A percentile compares a stretch with the other conserved stretches of the same genome.
phyloP scores from a whole-genome alignment of 2,113 vertebrate genomes.

The Zootoca vivipara region DNA sequence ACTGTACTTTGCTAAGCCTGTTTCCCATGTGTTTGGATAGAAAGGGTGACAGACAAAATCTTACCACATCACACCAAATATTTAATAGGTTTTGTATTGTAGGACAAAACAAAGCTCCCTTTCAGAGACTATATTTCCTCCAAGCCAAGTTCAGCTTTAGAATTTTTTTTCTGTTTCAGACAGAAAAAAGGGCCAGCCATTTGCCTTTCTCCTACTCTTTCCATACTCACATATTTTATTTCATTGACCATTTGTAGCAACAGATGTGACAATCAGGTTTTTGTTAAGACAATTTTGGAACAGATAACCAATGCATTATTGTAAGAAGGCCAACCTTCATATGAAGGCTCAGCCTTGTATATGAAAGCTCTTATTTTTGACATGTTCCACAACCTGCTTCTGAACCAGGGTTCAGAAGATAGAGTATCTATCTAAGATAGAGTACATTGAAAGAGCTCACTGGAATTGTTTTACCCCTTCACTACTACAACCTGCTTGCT shows the following conservation, averaged over 20 bases:
- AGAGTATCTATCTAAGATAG: too few species aligned
- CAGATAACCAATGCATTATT: neutral
- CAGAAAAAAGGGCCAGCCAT: neutral
- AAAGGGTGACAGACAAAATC: neutral
- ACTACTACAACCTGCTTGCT: neutral
- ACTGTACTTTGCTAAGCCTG: neutral
- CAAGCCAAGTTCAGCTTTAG: neutral
- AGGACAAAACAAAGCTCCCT: constrained; percentile 1
- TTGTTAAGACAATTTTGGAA: neutral
- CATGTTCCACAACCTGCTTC: neutral
- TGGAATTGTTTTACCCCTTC: neutral
- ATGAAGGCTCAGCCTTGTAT: neutral
- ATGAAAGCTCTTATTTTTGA: neutral
- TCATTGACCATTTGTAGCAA: neutral
- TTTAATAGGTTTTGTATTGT: neutral
- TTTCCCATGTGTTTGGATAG: neutral
- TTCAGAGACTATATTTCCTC: neutral
- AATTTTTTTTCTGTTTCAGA: neutral
- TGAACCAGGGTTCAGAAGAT: neutral
- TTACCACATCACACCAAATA: neutral
- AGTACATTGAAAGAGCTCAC: neutral
- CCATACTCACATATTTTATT: neutral
- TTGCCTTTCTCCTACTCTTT: neutral
- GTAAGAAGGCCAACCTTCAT: neutral
- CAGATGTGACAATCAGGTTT: neutral